Conservation (phyloP, 2,888 invertebrate species). For the Ochropacha duplaris region DNA sequence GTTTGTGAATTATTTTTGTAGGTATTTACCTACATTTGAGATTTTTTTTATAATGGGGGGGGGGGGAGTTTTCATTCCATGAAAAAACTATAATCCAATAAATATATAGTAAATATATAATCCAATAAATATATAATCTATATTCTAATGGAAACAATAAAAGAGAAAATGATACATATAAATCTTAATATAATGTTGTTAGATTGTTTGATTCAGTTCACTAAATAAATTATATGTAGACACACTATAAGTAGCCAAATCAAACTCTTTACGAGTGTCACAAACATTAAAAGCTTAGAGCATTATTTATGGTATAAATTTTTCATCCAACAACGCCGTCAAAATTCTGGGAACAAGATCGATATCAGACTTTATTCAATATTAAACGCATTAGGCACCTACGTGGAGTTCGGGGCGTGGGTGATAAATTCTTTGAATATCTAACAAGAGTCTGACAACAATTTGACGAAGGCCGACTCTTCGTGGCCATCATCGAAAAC, state of each 20-base stretch:
- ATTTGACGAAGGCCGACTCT: slow-evolving; percentile 44
- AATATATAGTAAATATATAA: too few relatives aligned
- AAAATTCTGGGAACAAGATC: slow-evolving; percentile 65
- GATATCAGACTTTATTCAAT: slow-evolving; percentile 63
- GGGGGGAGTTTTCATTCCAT: too few relatives aligned
- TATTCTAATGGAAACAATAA: too few relatives aligned
- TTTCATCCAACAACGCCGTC: slow-evolving; percentile 52
- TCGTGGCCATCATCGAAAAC: slow-evolving; percentile 56
- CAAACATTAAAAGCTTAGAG: slow-evolving; percentile 25
- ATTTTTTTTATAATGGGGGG: too few relatives aligned
- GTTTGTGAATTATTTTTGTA: too few relatives aligned
- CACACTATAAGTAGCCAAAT: neutral
- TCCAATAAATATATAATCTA: too few relatives aligned
- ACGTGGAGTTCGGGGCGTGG: slow-evolving; percentile 47
- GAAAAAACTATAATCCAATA: too few relatives aligned
- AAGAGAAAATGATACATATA: too few relatives aligned
- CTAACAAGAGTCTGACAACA: slow-evolving; percentile 62
- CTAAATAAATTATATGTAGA: neutral
- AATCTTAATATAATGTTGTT: neutral
- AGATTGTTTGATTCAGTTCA: neutral
- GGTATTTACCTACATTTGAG: too few relatives aligned
- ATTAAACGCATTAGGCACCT: slow-evolving; percentile 71
- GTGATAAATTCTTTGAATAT: slow-evolving; percentile 63
- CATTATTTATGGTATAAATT: slow-evolving; percentile 55
- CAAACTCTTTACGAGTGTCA: slow-evolving; percentile 13